Base-by-base conservation (phyloP, 1,140 invertebrate genomes). In the Panulirus ornatus region DNA sequence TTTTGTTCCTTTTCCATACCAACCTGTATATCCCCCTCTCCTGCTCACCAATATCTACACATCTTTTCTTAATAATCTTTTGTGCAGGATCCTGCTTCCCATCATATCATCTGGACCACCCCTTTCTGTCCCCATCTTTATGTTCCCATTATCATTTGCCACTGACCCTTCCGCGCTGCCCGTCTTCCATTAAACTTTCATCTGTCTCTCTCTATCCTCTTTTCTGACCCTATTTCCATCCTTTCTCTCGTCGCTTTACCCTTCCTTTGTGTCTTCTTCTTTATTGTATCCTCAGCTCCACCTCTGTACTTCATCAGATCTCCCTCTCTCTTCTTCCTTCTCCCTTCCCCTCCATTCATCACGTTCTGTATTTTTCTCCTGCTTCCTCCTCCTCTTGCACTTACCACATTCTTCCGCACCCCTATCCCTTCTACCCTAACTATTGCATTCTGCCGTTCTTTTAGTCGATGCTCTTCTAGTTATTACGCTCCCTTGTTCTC, bases 121-220 rank as follows among this genome's bases (percentile, higher is more conserved):
- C 22, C 51, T 58, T 22, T 58, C 51, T 58, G 11, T 58, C 51
- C 22, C 51, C 22, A 11, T 58, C 51, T 58, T 22, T 58, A 11
- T 58, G 27, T n/a, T 27, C n/a, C 66, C n/a, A 11, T 70, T 27
- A 22, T 27, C n/a, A 16, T 8, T 2, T n/a, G 6, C n/a, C n/a
- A n/a, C 51, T 22, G 9, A 58, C 22, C 36, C 36, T 70, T 70
- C 14, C 36, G 27, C 51, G 11, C 22, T 58, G 51, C 22, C 51
- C 22, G 11, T 58, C 51, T 58, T 58, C 11, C 51, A 22, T 58
- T 58, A 58, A 58, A 11, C n/a, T n/a, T n/a, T n/a, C n/a, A n/a
- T 22, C 47, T 82, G 47, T 54, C n/a, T 82, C 79, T 36, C n/a
- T 81, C 42, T 51, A 8, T 81, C 47, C 54, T 22, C 54, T 47